Base-by-base conservation (phyloP, 2,888 invertebrate genomes). In the Acleris sparsana region DNA sequence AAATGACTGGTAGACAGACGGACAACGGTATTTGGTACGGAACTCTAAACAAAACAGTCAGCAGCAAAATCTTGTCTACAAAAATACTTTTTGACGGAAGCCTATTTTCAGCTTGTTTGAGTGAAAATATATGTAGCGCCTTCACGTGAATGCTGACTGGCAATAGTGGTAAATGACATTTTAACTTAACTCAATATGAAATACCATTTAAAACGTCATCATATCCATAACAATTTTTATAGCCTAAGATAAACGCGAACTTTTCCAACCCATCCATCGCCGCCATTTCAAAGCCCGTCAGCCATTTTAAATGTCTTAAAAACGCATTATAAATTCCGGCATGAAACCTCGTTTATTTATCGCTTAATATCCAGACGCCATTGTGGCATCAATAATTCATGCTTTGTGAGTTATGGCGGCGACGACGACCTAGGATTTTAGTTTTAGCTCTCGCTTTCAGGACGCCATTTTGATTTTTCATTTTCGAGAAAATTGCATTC, bases 311-410 rank as follows among this genome's bases (percentile, higher is more conserved):
- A 60, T 20, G 55, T 65, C 65, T 61, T 61, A 51, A 61, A 65
- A 66, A 66, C 48, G 66, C 66, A 66, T 66, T 66, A 62, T 62
- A 66, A 66, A 66, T 66, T 66, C 61, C 66, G 61, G 56, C 52
- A 49, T 44, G 60, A 48, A 66, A 66, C 63, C 63, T 58, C 63
- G 57, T 66, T 62, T 66, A 65, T 65, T 65, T 61, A 60, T 65
- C 65, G 61, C 55, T 61, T 65, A 61, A 66, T 62, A 62, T 52
- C 58, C 66, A 56, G 61, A 52, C 65, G 65, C 51, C 60, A 63
- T 53, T 64, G 65, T 56, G 63, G 52, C 56, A 64, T 61, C 65
- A 65, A 65, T 65, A 65, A 65, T 65, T 65, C 65, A 65, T 65
- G 65, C 44, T 25, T 43, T 51, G 18, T 64, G 64, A 64, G 60